Conservation (phyloP, 2,888 invertebrate genomes). For the Rhaphigaster nebulosa region DNA sequence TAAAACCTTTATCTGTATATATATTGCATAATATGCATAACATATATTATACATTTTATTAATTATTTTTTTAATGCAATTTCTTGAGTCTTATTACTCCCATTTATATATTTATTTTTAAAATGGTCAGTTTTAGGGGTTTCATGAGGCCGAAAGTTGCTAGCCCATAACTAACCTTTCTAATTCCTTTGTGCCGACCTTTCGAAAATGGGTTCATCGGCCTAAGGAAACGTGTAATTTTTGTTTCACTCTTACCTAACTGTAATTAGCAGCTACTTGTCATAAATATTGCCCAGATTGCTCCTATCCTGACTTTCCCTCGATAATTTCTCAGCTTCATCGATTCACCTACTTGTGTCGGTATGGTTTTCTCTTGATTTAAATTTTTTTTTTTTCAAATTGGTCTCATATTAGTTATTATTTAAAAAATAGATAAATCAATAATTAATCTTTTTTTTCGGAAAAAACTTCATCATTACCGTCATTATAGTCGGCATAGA, state of each 20-base stretch:
- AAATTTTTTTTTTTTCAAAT: too few relatives aligned
- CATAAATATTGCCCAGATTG: neutral
- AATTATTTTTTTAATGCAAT: too few relatives aligned
- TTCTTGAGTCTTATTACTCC: neutral
- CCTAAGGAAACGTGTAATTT: conserved; percentile 6
- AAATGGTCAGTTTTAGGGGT: neutral
- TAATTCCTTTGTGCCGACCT: neutral
- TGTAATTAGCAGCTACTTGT: conserved; percentile 10
- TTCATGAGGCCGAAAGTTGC: neutral
- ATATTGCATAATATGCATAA: too few relatives aligned
- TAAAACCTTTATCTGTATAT: too few relatives aligned
- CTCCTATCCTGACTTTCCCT: neutral
- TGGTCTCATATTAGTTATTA: too few relatives aligned
- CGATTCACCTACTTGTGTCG: neutral
- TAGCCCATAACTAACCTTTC: neutral
- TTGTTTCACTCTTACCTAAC: neutral
- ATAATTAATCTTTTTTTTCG: too few relatives aligned
- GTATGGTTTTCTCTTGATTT: neutral
- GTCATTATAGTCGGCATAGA: too few relatives aligned
- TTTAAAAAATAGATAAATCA: too few relatives aligned
- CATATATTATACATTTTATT: too few relatives aligned
- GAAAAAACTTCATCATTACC: too few relatives aligned
- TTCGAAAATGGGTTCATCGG: neutral
- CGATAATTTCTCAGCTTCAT: neutral
- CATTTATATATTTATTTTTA: neutral